Evolutionary conservation across 92 coral and sea anemone species (phyloP).

Genomic region (Blastomussa wellsi): DNA sequence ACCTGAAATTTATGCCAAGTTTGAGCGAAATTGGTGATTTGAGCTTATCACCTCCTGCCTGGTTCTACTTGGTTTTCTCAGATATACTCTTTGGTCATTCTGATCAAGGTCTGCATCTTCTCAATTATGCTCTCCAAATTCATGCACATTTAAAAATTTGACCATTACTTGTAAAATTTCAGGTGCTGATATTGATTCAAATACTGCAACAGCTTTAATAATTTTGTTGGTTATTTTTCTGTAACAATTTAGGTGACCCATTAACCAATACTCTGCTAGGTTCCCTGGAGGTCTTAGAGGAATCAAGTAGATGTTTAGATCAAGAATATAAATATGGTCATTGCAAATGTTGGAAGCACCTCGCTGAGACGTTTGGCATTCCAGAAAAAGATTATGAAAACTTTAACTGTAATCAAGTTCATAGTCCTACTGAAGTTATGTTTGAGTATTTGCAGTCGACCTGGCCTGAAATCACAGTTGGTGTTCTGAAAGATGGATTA

Average conservation of each 20-base stretch:
- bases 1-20: too few species aligned
- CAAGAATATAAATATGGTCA: slow-evolving; percentile 14
- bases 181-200: too few species aligned
- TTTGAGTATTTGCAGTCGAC: slow-evolving; percentile 5
- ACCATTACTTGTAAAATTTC: too few species aligned
- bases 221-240: neutral
- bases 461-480: slow-evolving; percentile 7
- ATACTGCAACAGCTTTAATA: neutral
- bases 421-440: slow-evolving; percentile 15
- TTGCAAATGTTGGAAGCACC: slow-evolving; percentile 13
- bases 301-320: slow-evolving; percentile 1
- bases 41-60: too few species aligned
- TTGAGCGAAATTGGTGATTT: too few species aligned
- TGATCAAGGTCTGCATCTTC: too few species aligned
- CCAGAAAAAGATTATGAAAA: neutral
- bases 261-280: neutral
- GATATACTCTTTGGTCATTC: too few species aligned
- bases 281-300: slow-evolving; percentile 8
- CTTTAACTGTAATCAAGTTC: neutral
- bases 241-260: neutral
- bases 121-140: too few species aligned
- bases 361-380: neutral
- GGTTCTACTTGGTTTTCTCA: too few species aligned
- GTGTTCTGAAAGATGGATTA: neutral
- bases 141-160: too few species aligned